Evolutionary conservation across 2,797 vertebrate species (phyloP).

Genomic region (Halcyon leucocephala): DNA sequence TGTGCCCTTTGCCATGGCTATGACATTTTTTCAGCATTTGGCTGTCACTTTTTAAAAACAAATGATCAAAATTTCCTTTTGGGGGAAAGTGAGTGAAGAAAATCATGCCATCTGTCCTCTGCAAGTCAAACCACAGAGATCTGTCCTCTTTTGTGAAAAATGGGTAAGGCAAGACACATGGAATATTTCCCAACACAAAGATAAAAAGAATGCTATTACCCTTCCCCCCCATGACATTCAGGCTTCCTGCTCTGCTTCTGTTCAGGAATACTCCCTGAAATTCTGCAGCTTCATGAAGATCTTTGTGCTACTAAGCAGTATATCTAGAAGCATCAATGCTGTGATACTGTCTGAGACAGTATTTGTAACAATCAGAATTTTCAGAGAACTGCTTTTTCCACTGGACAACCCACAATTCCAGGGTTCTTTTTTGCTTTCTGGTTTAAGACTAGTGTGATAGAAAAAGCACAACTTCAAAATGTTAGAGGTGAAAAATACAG

Average conservation of each 20-base stretch:
- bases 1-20: not conserved
- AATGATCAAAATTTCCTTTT: not conserved
- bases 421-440: not conserved
- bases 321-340: not conserved
- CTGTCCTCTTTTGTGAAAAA: not conserved
- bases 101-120: not conserved
- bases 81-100: not conserved
- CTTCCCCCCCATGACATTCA: accelerated
- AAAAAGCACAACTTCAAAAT: not conserved
- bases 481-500: not conserved
- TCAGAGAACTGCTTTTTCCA: not conserved
- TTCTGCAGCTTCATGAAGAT: not conserved
- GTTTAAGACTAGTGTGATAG: not conserved
- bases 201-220: not conserved
- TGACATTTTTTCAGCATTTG: not conserved
- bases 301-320: not conserved
- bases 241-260: not conserved
- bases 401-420: not conserved
- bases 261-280: not conserved
- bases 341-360: not conserved
- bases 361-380: not conserved
- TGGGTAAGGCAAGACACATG: not conserved
- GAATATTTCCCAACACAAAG: not conserved
- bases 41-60: not conserved
- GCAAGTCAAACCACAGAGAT: not conserved